Evolutionary conservation across 2,113 vertebrate species (phyloP).

Genomic region (Eira barbara): DNA sequence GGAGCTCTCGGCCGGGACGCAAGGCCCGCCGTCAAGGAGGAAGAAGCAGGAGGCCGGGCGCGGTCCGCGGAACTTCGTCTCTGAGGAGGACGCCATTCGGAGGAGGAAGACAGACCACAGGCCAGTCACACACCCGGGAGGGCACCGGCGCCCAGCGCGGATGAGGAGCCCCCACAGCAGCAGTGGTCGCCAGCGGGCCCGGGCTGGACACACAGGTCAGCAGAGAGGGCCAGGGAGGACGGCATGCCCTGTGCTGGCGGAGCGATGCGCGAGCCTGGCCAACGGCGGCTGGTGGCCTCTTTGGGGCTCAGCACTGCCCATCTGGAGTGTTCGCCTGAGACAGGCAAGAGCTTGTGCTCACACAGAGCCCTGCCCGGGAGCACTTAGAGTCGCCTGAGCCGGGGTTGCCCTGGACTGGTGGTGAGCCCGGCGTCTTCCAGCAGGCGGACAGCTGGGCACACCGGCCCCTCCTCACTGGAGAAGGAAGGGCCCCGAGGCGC

Average conservation of each 20-base stretch:
- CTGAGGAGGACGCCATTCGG: neutral
- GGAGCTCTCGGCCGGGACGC: rapidly evolving
- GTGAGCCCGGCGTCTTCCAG: neutral
- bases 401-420: too few relatives aligned
- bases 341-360: neutral
- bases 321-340: neutral
- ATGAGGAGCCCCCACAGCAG: rapidly evolving
- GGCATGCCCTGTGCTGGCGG: rapidly evolving
- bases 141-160: neutral
- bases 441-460: neutral
- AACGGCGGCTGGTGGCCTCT: rapidly evolving
- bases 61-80: neutral
- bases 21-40: rapidly evolving
- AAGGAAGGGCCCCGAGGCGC: neutral
- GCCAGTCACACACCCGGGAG: rapidly evolving
- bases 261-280: rapidly evolving
- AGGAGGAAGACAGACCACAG: neutral
- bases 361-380: neutral
- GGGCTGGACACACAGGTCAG: too few relatives aligned
- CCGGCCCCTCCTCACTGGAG: neutral
- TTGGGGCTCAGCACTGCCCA: neutral
- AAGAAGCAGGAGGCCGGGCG: rapidly evolving
- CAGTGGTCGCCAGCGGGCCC: rapidly evolving
- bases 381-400: neutral
- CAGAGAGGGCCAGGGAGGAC: neutral